Evolutionary conservation across 2,797 vertebrate species (phyloP).

Genomic region (Spinus pinus): DNA sequence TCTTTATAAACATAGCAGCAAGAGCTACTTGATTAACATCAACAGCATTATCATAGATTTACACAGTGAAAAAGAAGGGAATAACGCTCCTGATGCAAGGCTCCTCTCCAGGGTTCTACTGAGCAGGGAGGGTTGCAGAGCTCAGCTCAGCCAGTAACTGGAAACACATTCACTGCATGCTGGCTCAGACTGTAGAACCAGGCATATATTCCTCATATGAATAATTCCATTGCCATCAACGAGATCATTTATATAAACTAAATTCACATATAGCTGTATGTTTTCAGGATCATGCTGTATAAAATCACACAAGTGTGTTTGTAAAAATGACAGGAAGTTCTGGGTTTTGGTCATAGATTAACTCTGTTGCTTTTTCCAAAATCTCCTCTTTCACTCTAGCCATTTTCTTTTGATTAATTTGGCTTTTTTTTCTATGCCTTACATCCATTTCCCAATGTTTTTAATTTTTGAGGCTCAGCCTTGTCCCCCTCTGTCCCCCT

Average conservation of each 20-base stretch:
- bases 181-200: not conserved
- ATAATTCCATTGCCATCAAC: not conserved
- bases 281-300: not conserved
- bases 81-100: not conserved
- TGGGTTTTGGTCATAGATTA: not conserved
- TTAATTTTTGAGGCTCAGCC: not conserved
- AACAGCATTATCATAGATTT: not conserved
- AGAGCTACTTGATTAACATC: not conserved
- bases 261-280: not conserved
- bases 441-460: not conserved
- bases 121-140: not conserved
- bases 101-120: not conserved
- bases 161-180: not conserved
- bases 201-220: not conserved
- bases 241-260: not conserved
- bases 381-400: not conserved
- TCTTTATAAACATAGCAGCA: not conserved
- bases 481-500: accelerated
- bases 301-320: not conserved
- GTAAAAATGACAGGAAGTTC: not conserved
- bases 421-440: not conserved
- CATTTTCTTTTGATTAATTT: not conserved
- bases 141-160: not conserved
- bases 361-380: not conserved
- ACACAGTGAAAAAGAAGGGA: not conserved